A percentile compares a stretch with the other conserved stretches of the same genome.
phyloP scores from a whole-genome alignment of 2,888 invertebrate genomes.

The Branchipolynoe longqiensis region DNA sequence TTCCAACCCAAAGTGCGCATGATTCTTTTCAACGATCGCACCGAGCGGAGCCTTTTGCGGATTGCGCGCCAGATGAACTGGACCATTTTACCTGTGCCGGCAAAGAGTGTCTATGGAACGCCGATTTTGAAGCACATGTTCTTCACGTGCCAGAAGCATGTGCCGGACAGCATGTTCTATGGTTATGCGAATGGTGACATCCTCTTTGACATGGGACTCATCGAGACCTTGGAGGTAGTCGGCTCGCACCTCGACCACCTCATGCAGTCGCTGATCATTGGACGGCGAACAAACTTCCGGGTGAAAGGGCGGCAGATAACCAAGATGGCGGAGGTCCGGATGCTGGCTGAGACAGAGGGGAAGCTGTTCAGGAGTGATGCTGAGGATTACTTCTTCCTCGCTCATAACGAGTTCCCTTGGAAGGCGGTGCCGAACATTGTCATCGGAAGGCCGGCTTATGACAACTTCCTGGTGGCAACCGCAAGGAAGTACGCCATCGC shows the following conservation, averaged over 20 bases:
- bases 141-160: conserved; percentile 8
- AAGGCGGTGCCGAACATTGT: conserved; percentile 12
- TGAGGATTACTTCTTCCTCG: conserved; percentile 10
- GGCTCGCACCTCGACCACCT: not conserved
- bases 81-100: conserved; percentile 11
- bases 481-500: not conserved
- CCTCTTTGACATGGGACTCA: conserved; percentile 25
- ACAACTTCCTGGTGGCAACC: conserved; percentile 36
- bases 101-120: conserved; percentile 4
- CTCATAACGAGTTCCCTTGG: conserved; percentile 37
- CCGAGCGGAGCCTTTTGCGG: not conserved
- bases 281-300: conserved; percentile 19
- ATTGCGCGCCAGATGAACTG: conserved; percentile 38
- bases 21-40: conserved; percentile 5
- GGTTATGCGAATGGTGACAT: conserved; percentile 36
- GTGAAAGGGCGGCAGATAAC: conserved; percentile 17
- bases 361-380: conserved; percentile 15
- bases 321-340: not conserved
- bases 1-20: conserved; percentile 15
- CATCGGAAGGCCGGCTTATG: conserved; percentile 18
- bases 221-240: not conserved
- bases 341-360: not conserved
- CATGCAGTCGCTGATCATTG: conserved; percentile 24
- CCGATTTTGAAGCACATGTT: conserved; percentile 29
- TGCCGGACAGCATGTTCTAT: conserved; percentile 25